These are phyloP conservation scores for Thalassaphorura encarpata DNA, from an alignment of 1,140 invertebrate species.

Conservation along the genomic window DNA sequence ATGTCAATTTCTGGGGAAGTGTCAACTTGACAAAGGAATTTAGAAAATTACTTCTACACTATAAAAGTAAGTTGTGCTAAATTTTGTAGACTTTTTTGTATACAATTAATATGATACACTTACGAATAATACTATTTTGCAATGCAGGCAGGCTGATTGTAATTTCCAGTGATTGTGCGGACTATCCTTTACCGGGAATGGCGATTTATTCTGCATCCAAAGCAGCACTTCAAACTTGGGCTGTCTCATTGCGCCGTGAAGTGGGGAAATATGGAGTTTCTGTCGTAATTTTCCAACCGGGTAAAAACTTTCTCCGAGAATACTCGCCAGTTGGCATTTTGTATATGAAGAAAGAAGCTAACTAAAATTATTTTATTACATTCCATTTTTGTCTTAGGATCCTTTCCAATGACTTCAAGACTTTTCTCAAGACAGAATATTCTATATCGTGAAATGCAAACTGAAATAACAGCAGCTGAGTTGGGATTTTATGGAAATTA, in stretches of 20 bases:
- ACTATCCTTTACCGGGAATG: slow-evolving; percentile 57
- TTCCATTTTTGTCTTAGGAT: slow-evolving; percentile 4
- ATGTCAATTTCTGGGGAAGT: slow-evolving; percentile 75
- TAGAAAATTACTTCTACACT: slow-evolving; percentile 56
- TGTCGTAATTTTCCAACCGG: slow-evolving; percentile 67
- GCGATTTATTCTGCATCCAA: slow-evolving; percentile 70
- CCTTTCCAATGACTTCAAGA: slow-evolving; percentile 11
- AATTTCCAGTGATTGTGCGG: slow-evolving; percentile 68
- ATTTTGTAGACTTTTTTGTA: too few species aligned
- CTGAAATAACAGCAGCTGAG: slow-evolving; percentile 2
- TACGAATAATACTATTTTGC: too few species aligned
- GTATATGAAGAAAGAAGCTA: too few species aligned
- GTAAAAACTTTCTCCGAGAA: slow-evolving; percentile 37
- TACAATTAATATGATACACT: too few species aligned
- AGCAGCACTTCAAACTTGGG: slow-evolving; percentile 58
- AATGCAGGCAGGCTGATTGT: slow-evolving; percentile 66
- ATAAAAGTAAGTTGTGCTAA: too few species aligned
- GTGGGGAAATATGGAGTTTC: slow-evolving; percentile 57
- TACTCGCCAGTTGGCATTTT: too few species aligned
- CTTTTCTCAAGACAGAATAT: slow-evolving; percentile 10
- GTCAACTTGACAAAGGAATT: slow-evolving; percentile 62
- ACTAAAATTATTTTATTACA: background rate
- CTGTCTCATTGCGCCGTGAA: slow-evolving; percentile 60
- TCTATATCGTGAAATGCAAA: slow-evolving; percentile 19
- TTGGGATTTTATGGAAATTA: slow-evolving; percentile 21